Base-by-base conservation (phyloP, 2,888 invertebrate species). In the Arrhopalites spinosus region DNA sequence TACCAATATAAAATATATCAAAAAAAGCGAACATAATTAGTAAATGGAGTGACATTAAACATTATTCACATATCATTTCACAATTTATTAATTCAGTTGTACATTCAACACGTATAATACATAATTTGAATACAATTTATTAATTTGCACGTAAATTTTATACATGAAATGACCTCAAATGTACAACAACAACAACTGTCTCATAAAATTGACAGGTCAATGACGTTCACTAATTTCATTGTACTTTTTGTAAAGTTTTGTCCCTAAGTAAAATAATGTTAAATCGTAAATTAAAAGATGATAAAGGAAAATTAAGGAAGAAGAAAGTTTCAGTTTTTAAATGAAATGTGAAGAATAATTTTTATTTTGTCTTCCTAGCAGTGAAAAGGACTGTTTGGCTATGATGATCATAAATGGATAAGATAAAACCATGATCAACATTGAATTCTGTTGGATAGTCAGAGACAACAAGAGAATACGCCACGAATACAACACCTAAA, bases 361-460 rank as follows among this genome's bases (percentile, higher is more conserved):
- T 45, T 64, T 69, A 64, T 5, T 64, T 17, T 15, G 56, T 36
- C 53, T 53, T 29, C 23, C 30, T 30, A n/a, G 67, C 59, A 23
- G 70, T n/a, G 64, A 73, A 70, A n/a, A 66, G 63, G 0, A 66
- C n/a, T 2, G 64, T 17, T 36, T 43, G 69, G 15, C 50, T 69
- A 13, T 1, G n/a, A 69, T 45, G 7, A 23, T 69, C 69, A 20
- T 69, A 47, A 69, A 71, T 59, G 43, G 61, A n/a, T 25, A 61
- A 23, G 27, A 74, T 15, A 59, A 78, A 78, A 7, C 76, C 76
- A 27, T 72, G 78, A 71, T 78, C 71, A 43, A 73, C 76, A 17
- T 23, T 67, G 45, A 78, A 13, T 70, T 73, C 53, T 13, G n/a
- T 59, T 43, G 23, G n/a, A 25, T 36, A 7, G 25, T 74, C 66